A percentile compares a stretch with the other conserved stretches of the same genome.
Evolutionary conservation across 1,140 invertebrate species (phyloP).

Genomic region (Oedothorax gibbosus): DNA sequence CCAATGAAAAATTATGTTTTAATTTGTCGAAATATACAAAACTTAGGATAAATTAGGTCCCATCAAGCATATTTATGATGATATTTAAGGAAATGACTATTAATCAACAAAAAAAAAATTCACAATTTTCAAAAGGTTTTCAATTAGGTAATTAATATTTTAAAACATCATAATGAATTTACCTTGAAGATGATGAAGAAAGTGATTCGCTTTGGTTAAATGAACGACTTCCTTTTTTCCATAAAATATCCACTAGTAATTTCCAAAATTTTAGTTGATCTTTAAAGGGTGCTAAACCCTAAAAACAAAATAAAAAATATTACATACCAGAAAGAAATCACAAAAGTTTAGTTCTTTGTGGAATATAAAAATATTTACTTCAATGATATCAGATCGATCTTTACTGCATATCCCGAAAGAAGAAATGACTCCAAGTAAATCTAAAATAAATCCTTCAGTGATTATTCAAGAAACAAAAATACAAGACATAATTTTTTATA

Average conservation of each 20-base stretch:
- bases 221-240: neutral
- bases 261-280: conserved; percentile 21
- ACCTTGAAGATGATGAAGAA: neutral
- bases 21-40: neutral
- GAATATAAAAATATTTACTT: conserved; percentile 3
- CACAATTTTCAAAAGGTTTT: neutral
- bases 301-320: neutral
- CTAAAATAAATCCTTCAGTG: neutral
- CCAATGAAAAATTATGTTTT: neutral
- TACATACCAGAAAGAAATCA: neutral
- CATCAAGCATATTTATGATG: neutral
- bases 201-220: neutral
- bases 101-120: too few species aligned
- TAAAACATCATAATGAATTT: neutral
- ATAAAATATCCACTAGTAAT: conserved; percentile 8
- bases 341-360: neutral
- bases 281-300: conserved; percentile 18
- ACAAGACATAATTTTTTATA: neutral
- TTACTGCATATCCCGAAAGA: conserved; percentile 1
- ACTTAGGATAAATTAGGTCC: neutral
- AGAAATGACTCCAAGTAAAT: conserved; percentile 6
- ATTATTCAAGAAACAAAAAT: neutral
- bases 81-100: neutral
- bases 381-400: conserved; percentile 7
- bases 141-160: neutral